phyloP scores from a whole-genome alignment of 2,113 vertebrate species.

The Rattus norvegicus region DNA sequence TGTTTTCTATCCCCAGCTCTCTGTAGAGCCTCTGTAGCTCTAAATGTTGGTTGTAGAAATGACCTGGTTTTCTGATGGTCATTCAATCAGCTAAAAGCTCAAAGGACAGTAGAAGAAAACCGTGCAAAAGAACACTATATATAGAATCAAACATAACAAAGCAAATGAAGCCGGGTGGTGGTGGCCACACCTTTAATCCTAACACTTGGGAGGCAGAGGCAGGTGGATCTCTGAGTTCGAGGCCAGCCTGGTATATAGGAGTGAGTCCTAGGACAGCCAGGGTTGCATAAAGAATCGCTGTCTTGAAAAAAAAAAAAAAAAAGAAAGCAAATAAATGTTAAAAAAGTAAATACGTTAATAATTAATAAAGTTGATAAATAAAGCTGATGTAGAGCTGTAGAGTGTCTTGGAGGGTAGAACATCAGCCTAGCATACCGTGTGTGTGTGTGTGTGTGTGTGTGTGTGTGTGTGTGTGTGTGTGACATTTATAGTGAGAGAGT shows the following conservation, averaged over 20 bases:
- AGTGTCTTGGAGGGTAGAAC: not conserved
- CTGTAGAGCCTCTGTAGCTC: constrained; percentile 29
- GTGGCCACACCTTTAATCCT: not conserved
- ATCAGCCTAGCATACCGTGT: not conserved
- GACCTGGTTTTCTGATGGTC: constrained; percentile 31
- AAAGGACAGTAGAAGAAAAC: not conserved
- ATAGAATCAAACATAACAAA: not conserved
- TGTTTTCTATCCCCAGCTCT: constrained; percentile 32
- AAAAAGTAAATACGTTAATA: not conserved
- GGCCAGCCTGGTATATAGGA: not conserved
- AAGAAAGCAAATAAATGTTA: no score
- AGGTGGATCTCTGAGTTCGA: not conserved
- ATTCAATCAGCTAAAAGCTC: not conserved
- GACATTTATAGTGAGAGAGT: not conserved
- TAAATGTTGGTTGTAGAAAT: not conserved
- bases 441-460: not conserved
- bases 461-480: not conserved
- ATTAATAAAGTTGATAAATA: not conserved
- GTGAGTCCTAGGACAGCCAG: not conserved
- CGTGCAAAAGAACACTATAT: not conserved
- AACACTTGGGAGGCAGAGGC: not conserved
- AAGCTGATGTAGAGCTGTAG: no score
- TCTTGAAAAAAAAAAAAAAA: not conserved
- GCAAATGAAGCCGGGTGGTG: not conserved
- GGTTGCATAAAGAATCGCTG: not conserved